Percentiles rank a stretch among this genome's conserved stretches.
Evolutionary conservation across 2,888 invertebrate species (phyloP).

Genomic region (Pasiphila rectangulata): DNA sequence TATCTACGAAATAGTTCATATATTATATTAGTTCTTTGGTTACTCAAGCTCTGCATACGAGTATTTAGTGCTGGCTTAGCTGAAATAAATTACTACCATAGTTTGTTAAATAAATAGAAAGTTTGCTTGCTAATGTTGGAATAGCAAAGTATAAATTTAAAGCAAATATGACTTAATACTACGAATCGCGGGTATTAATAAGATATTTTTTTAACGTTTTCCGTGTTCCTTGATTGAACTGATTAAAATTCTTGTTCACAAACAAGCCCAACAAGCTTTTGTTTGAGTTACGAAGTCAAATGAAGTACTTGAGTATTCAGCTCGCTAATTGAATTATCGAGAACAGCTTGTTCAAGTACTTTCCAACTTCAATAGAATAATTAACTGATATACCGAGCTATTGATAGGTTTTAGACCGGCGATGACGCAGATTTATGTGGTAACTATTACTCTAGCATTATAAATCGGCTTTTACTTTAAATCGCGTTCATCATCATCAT

Average conservation of each 20-base stretch:
- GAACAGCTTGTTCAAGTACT: slow-evolving; percentile 44
- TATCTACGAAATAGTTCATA: too few relatives aligned
- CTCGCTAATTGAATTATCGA: slow-evolving; percentile 57
- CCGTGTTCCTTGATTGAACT: slow-evolving; percentile 7
- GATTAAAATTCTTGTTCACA: slow-evolving; percentile 35
- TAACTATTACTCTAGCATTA: too few relatives aligned
- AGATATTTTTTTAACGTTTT: not conserved
- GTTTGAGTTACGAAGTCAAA: slow-evolving; percentile 50
- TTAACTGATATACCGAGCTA: slow-evolving; percentile 40
- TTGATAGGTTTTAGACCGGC: slow-evolving; percentile 14
- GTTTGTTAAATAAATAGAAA: too few relatives aligned
- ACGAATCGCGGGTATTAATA: not conserved
- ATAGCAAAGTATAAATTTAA: too few relatives aligned
- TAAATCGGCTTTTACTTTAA: too few relatives aligned
- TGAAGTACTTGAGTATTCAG: slow-evolving; percentile 44
- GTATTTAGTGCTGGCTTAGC: too few relatives aligned
- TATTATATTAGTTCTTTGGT: too few relatives aligned
- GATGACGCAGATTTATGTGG: not conserved
- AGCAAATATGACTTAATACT: not conserved
- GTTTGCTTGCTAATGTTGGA: too few relatives aligned
- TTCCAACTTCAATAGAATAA: slow-evolving; percentile 35
- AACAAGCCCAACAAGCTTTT: slow-evolving; percentile 35
- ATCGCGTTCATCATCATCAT: too few relatives aligned
- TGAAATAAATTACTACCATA: too few relatives aligned
- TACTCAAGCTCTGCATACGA: too few relatives aligned